Conservation (phyloP, 2,888 invertebrate species). For the Sacculina carcini region DNA sequence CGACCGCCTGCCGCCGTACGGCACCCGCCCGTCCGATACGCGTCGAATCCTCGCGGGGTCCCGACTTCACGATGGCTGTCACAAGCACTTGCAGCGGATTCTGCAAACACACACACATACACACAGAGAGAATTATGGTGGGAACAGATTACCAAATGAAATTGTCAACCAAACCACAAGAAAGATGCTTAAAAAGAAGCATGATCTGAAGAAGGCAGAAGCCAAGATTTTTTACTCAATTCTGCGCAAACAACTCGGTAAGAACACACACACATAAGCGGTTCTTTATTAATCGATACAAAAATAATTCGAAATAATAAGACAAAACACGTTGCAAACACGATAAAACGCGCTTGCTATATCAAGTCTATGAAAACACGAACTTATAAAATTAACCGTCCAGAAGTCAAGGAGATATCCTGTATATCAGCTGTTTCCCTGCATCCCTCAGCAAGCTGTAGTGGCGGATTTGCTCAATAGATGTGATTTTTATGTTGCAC, state of each 20-base stretch:
- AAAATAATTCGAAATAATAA: background rate
- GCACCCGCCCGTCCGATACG: constrained; percentile 99
- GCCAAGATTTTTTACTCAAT: too few species aligned
- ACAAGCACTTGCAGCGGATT: constrained; percentile 31
- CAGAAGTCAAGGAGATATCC: background rate
- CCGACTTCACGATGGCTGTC: constrained; percentile 94
- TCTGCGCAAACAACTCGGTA: background rate
- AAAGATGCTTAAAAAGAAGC: background rate
- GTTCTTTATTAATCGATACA: background rate
- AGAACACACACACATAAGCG: background rate
- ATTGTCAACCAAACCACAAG: background rate
- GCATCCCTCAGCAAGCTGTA: too few species aligned
- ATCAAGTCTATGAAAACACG: background rate
- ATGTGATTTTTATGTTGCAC: too few species aligned
- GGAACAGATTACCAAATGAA: background rate
- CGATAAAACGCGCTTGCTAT: background rate
- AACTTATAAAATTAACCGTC: background rate
- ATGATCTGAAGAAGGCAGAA: background rate
- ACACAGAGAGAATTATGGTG: background rate
- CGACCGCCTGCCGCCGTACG: constrained; percentile 97
- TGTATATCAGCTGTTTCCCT: too few species aligned
- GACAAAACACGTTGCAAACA: background rate
- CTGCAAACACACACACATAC: constrained; percentile 6
- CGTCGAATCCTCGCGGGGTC: constrained; percentile 97
- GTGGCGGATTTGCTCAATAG: too few species aligned